Base-by-base conservation (phyloP, 1,140 invertebrate species). In the Caenorhabditis latens region DNA sequence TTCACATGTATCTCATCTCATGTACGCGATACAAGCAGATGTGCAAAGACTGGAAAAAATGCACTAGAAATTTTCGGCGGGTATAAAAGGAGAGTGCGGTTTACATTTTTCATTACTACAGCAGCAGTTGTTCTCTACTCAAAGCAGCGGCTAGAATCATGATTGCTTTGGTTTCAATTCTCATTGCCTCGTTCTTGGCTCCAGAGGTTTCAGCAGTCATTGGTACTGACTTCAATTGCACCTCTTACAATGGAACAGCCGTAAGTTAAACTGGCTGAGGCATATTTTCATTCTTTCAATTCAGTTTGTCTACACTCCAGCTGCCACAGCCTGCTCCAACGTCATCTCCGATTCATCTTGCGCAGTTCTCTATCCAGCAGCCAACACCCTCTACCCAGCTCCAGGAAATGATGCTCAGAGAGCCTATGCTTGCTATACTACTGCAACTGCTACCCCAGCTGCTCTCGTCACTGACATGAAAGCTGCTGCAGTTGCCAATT, bases 221-320 rank as follows among this genome's bases (percentile, higher is more conserved):
- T 21, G 57, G 53, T 21, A n/a, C 24, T 42, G 82, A 84, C 42
- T 43, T 84, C 13, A 84, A 84, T 19, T 84, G 82, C 21, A 84
- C 82, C 14, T 19, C 4, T 1, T 84, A 57, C 16, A 61, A 58
- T 21, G 82, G 82, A 79, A 50, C 71, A 4, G 46, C n/a, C n/a
- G 71, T 79, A 7, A 48, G 71, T 79, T 21, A 3, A 32, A 9
- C 9, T 43, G 7, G 14, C 7, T n/a, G n/a, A n/a, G n/a, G n/a
- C n/a, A n/a, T n/a, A n/a, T n/a, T n/a, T 13, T 9, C 32, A 40
- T 65, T 11, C 1, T 11, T 40, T 65, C 2, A 65, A 40, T 67
- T 42, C 32, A 67, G 63, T 67, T 67, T 24, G 48, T 84, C 50
- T 84, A 58, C 16, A 42, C 82, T 4, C 82, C 82, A 58, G 24